Conservation (phyloP, 2,113 vertebrate species). For the Percina caprodes region DNA sequence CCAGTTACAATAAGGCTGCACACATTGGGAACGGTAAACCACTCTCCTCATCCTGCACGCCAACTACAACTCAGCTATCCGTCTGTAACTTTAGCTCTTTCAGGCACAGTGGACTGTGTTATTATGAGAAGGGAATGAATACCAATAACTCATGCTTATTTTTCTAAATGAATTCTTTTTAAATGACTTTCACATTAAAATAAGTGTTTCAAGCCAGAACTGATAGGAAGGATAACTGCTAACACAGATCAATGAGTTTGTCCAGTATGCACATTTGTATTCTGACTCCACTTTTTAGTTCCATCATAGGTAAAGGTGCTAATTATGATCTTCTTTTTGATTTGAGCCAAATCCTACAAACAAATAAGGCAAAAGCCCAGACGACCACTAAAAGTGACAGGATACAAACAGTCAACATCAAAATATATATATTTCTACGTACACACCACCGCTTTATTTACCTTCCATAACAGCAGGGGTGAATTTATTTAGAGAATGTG, state of each 20-base stretch:
- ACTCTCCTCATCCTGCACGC: conserved; percentile 15
- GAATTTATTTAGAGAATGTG: conserved; percentile 56
- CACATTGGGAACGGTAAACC: conserved; percentile 45
- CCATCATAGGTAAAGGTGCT: conserved; percentile 1
- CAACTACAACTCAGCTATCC: conserved; percentile 24
- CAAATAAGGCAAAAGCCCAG: conserved; percentile 27
- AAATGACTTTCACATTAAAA: not conserved
- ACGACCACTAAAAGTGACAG: conserved; percentile 15
- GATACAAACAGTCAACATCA: conserved; percentile 40
- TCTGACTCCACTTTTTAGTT: not conserved
- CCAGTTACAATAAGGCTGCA: conserved; percentile 56
- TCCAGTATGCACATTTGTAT: not conserved
- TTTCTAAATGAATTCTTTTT: not conserved
- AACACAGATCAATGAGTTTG: not conserved
- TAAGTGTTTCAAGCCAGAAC: not conserved
- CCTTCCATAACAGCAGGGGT: conserved; percentile 36
- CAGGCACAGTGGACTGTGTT: not conserved
- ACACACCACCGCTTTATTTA: conserved; percentile 50
- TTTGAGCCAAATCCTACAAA: conserved; percentile 17
- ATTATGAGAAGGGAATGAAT: not conserved
- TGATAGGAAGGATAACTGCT: not conserved
- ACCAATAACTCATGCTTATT: not conserved
- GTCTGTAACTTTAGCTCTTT: not conserved
- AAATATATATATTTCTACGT: conserved; percentile 35
- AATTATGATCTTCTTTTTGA: conserved; percentile 25